These are phyloP conservation scores for Petrolisthes cinctipes DNA, from an alignment of 2,888 invertebrate genomes.

Conservation along the genomic window DNA sequence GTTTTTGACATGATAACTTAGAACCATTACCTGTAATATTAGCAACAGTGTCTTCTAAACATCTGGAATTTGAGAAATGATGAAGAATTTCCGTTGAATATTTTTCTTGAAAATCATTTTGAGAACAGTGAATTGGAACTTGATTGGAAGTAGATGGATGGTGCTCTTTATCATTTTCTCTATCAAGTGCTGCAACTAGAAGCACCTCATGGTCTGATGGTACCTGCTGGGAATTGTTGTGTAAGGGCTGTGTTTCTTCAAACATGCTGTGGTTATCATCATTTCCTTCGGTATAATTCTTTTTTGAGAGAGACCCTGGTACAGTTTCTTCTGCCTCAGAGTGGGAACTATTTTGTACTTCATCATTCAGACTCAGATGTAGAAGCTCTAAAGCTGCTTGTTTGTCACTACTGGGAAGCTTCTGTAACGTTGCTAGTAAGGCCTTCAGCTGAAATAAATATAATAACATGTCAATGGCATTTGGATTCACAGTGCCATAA, in stretches of 20 bases:
- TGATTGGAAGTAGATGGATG: not conserved
- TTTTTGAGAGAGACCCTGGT: not conserved
- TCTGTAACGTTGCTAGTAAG: constrained; percentile 44
- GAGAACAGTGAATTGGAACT: not conserved
- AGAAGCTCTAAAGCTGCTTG: constrained; percentile 44
- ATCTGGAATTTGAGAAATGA: constrained; percentile 18
- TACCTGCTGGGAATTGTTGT: not conserved
- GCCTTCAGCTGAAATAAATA: constrained; percentile 43
- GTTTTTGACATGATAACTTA: constrained; percentile 10
- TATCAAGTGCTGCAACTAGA: not conserved
- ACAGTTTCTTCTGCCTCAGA: not conserved
- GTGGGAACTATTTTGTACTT: constrained; percentile 15
- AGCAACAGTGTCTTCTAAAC: not conserved
- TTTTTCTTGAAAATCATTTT: constrained; percentile 23
- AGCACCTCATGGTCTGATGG: not conserved
- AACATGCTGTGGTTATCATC: not conserved
- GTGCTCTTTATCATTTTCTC: not conserved
- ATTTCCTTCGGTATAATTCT: not conserved
- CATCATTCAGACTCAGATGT: constrained; percentile 31
- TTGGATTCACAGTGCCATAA: no score
- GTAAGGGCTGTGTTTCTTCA: not conserved
- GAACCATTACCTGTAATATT: not conserved
- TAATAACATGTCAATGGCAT: not conserved
- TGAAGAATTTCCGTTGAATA: constrained; percentile 27
- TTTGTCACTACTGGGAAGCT: constrained; percentile 40